These are phyloP conservation scores for Leucosticte australis DNA, from an alignment of 2,113 vertebrate species.

Conservation along the genomic window DNA sequence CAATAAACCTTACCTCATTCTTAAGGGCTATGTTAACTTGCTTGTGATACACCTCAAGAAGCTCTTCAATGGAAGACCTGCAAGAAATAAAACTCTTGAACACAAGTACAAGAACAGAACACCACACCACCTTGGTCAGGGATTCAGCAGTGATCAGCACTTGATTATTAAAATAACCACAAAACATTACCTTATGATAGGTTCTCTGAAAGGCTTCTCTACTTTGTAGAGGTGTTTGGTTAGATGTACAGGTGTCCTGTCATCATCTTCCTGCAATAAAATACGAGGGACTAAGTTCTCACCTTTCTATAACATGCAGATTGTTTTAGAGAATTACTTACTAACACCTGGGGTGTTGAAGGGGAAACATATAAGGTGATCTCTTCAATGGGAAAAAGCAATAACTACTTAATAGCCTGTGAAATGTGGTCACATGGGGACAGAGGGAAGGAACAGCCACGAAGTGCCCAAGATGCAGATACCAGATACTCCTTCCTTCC, in stretches of 20 bases:
- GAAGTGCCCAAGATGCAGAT: not conserved
- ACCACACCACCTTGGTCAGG: not conserved
- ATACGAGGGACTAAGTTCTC: not conserved
- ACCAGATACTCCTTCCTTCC: not conserved
- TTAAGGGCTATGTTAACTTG: constrained; percentile 85
- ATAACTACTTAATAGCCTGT: not conserved
- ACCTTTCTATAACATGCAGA: not conserved
- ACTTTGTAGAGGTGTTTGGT: constrained; percentile 84
- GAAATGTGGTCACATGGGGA: fast-evolving
- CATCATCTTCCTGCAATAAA: constrained; percentile 86
- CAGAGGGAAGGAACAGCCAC: not conserved
- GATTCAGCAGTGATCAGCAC: not conserved
- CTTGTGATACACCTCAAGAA: constrained; percentile 86
- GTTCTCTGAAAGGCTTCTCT: constrained; percentile 92
- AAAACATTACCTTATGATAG: constrained; percentile 82
- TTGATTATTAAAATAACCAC: not conserved
- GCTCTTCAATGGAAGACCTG: constrained; percentile 87
- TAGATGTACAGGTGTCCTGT: constrained; percentile 80
- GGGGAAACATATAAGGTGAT: not conserved
- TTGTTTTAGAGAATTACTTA: not conserved
- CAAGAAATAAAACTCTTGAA: constrained; percentile 29
- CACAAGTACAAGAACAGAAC: not conserved
- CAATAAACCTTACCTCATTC: constrained; percentile 79
- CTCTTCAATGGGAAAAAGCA: not conserved
- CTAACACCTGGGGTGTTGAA: not conserved